Evolutionary conservation across 2,797 vertebrate genomes (phyloP).

Genomic region (Nyctalus aviator): DNA sequence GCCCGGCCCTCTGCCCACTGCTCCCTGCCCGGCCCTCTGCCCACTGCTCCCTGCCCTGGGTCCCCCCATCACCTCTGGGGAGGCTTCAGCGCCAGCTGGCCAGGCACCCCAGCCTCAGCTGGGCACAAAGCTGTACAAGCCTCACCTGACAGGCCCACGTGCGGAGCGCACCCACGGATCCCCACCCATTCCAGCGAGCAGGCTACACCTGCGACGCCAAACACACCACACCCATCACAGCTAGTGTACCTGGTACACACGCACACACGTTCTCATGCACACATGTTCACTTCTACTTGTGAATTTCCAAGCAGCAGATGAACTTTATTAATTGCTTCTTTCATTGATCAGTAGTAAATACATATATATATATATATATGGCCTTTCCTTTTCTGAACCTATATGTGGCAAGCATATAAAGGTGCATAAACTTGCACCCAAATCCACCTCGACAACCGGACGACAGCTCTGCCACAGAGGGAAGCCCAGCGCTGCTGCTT

Average conservation of each 20-base stretch:
- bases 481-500: not conserved
- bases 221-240: not conserved
- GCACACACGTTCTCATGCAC: rapidly evolving
- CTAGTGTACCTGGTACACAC: not conserved
- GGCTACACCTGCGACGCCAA: no score
- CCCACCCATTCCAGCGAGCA: not conserved
- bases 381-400: not conserved
- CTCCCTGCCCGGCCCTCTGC: not conserved
- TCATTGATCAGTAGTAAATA: not conserved
- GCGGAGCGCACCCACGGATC: not conserved
- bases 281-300: not conserved
- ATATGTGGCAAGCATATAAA: not conserved
- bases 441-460: not conserved
- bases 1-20: not conserved
- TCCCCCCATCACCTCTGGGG: not conserved
- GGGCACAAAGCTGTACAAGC: not conserved
- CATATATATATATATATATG: not conserved
- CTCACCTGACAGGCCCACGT: not conserved
- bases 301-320: slow-evolving; percentile 9
- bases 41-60: not conserved
- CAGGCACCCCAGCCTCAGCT: not conserved
- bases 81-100: rapidly evolving
- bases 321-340: not conserved
- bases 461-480: rapidly evolving
- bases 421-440: not conserved